A percentile compares a stretch with the other conserved stretches of the same genome.
Conservation (phyloP, 2,797 vertebrate genomes). For the Micromesistius poutassou region DNA sequence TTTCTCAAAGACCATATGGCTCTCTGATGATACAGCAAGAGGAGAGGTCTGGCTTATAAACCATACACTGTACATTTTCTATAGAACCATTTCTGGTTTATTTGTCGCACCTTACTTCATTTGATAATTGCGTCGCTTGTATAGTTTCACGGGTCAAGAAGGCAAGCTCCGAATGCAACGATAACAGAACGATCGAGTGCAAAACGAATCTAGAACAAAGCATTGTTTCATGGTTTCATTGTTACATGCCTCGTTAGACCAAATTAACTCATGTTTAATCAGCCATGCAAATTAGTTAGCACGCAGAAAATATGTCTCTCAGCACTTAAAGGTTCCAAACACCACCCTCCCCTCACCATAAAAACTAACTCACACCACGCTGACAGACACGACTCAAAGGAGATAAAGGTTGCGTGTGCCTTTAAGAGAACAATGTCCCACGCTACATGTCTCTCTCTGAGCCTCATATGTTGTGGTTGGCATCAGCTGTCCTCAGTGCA, state of each 20-base stretch:
- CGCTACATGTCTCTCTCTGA: slow-evolving; percentile 58
- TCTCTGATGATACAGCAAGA: slow-evolving; percentile 39
- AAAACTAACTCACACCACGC: slow-evolving; percentile 28
- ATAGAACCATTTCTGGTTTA: not conserved
- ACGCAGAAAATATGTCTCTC: slow-evolving; percentile 32
- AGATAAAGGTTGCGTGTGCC: slow-evolving; percentile 56
- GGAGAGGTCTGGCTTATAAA: slow-evolving; percentile 26
- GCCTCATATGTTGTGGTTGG: slow-evolving; percentile 66
- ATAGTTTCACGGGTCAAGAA: slow-evolving; percentile 28
- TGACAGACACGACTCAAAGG: slow-evolving; percentile 38
- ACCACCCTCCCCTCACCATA: slow-evolving; percentile 22
- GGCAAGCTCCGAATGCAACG: slow-evolving; percentile 14
- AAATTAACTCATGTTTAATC: slow-evolving; percentile 60
- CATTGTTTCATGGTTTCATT: slow-evolving; percentile 51
- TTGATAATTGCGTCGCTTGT: slow-evolving; percentile 11
- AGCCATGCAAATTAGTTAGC: slow-evolving; percentile 51
- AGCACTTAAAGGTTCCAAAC: slow-evolving; percentile 31
- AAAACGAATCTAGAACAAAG: slow-evolving; percentile 40
- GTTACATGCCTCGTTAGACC: slow-evolving; percentile 52
- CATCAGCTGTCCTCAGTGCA: slow-evolving; percentile 63
- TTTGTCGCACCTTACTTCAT: slow-evolving; percentile 13
- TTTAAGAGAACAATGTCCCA: slow-evolving; percentile 72
- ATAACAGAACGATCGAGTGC: not conserved
- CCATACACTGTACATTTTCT: not conserved
- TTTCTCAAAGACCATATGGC: slow-evolving; percentile 57